Conservation (phyloP, 2,888 invertebrate genomes). For the Calephelis perditalis region DNA sequence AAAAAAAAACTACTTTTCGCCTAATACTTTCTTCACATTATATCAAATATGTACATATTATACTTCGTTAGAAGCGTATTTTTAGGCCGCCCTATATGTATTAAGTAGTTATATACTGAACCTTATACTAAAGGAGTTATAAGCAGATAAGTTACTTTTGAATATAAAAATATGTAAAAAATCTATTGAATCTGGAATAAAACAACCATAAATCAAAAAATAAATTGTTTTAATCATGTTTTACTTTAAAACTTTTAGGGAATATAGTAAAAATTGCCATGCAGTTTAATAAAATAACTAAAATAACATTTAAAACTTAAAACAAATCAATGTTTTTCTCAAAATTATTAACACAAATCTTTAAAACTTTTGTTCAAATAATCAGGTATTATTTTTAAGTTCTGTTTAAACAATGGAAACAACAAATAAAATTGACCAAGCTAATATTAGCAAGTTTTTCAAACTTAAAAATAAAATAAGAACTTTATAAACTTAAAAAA, state of each 20-base stretch:
- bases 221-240: conserved; percentile 7
- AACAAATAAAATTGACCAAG: conserved; percentile 6
- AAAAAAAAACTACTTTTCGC: conserved; percentile 9
- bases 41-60: conserved; percentile 13
- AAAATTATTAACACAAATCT: conserved; percentile 4
- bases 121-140: neutral
- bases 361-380: neutral
- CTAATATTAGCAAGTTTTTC: conserved; percentile 8
- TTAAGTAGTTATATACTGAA: conserved; percentile 4
- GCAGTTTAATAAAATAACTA: too few relatives aligned
- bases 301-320: too few relatives aligned
- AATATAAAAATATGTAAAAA: conserved; percentile 14
- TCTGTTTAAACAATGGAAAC: conserved; percentile 3
- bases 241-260: conserved; percentile 7
- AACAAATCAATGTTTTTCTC: too few relatives aligned
- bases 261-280: conserved; percentile 8
- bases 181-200: conserved; percentile 11
- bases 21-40: conserved; percentile 15
- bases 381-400: conserved; percentile 3
- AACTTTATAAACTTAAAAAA: neutral
- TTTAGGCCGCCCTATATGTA: too few relatives aligned
- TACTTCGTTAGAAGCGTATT: conserved; percentile 15
- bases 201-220: conserved; percentile 10
- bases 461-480: conserved; percentile 4
- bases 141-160: conserved; percentile 14